These are phyloP conservation scores for Loris lydekkerianus DNA, from an alignment of 2,797 vertebrate genomes.

Conservation along the genomic window DNA sequence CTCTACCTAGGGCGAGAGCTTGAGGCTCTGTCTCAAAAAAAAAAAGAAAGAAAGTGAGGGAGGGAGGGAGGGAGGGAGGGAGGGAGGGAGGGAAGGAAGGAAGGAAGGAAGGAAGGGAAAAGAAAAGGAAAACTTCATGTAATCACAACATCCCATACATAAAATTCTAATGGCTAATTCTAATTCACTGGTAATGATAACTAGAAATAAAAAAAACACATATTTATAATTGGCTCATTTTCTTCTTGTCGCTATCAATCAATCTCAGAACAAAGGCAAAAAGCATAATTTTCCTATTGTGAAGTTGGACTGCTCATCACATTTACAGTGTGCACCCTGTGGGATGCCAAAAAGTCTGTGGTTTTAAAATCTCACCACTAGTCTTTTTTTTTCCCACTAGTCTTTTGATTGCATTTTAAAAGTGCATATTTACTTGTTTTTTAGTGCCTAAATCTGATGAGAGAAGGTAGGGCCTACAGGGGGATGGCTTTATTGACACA, in stretches of 20 bases:
- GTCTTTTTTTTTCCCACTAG: neutral
- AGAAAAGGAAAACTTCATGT: neutral
- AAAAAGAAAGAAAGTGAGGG: too few relatives aligned
- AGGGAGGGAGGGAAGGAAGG: too few relatives aligned
- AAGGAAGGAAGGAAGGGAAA: too few relatives aligned
- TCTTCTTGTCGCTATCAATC: neutral
- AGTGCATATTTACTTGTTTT: neutral
- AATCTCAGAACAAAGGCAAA: constrained; percentile 44
- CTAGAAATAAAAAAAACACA: constrained; percentile 2
- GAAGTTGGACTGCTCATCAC: constrained; percentile 1
- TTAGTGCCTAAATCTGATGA: constrained; percentile 5
- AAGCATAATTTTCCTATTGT: neutral
- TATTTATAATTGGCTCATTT: constrained; percentile 29
- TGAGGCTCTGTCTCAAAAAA: too few relatives aligned
- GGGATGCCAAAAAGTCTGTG: constrained; percentile 18
- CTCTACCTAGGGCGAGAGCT: too few relatives aligned
- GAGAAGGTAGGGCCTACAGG: neutral
- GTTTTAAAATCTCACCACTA: constrained; percentile 12
- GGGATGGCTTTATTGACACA: neutral
- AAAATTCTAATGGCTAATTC: constrained; percentile 23
- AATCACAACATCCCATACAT: constrained; percentile 35
- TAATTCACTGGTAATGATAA: constrained; percentile 38
- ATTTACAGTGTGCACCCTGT: constrained; percentile 6
- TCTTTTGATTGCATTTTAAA: constrained; percentile 29
- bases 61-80: too few relatives aligned